Percentiles rank a stretch among this genome's conserved stretches.
Evolutionary conservation across 2,797 vertebrate species (phyloP).

Genomic region (Morelia viridis): DNA sequence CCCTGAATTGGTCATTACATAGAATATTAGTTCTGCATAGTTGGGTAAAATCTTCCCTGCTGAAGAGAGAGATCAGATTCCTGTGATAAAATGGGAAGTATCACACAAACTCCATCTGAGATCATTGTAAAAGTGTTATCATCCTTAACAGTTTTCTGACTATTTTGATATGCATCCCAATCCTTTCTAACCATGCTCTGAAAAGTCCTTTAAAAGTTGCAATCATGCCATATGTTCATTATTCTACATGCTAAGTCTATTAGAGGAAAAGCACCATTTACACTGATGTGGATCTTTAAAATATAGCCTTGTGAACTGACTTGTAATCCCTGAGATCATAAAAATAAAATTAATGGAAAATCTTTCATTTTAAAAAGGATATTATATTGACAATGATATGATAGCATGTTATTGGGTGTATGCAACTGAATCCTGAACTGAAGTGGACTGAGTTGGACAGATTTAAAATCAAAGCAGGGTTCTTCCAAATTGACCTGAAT

Average conservation of each 20-base stretch:
- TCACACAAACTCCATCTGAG: neutral
- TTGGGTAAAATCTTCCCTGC: neutral
- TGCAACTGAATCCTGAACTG: neutral
- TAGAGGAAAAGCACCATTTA: neutral
- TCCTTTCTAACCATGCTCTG: neutral
- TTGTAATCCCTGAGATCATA: constrained; percentile 6
- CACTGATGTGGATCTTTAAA: neutral
- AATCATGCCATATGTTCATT: neutral
- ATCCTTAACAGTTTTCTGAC: neutral
- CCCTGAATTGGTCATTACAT: neutral
- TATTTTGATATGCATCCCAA: neutral
- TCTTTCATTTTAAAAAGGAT: neutral
- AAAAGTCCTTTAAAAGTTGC: constrained; percentile 3
- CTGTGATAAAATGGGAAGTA: neutral
- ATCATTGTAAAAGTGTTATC: neutral
- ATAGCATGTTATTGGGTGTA: neutral
- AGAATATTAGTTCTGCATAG: neutral
- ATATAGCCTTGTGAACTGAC: constrained; percentile 6
- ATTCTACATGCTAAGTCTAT: neutral
- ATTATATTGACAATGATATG: constrained; percentile 1
- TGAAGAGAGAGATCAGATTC: neutral
- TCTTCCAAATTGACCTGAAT: neutral
- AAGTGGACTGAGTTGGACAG: neutral
- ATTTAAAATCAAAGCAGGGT: neutral
- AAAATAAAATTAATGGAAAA: constrained; percentile 14